Base-by-base conservation (phyloP, 2,888 invertebrate species). In the Pediacus dermestoides region DNA sequence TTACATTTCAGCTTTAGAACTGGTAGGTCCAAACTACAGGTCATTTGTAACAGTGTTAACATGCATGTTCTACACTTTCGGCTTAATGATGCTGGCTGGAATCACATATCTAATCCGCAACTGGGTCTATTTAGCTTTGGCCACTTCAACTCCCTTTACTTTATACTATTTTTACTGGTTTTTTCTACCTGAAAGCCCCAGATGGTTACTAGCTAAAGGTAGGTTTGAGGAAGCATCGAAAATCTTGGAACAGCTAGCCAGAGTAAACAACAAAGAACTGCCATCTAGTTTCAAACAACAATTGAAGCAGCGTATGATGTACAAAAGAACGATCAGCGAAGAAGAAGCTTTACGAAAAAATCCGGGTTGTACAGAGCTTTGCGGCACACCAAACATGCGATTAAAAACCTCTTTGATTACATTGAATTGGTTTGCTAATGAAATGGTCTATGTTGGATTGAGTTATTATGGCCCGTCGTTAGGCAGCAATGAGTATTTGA, bases 31-130 rank as follows among this genome's bases (percentile, higher is more conserved):
- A 10, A 88, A 85, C 59, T 91, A 91, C 67, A 77, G 93, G 51
- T 91, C 91, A 1, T 91, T 92, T 68, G 88, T 92, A 1, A 92
- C 92, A 0, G 88, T 93, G 3, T 82, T 93, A 82, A 91, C 91
- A 0, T 91, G 92, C 57, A 79, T 90, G 37, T 91, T 91, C 67
- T 93, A 92, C 66, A 91, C 91, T 1, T 74, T 88, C 50, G 91
- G 91, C 2, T 75, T 93, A 46, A 84, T 91, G 68, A 71, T 91
- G 61, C 70, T 93, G 31, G 83, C 92, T 0, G 80, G 81, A 11
- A 80, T 93, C n/a, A 88, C 91, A 2, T 92, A 89, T 64, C 69
- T 89, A 37, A 76, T 93, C 26, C 74, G 87, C 36, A 82, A 92
- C 64, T 94, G 93, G 93, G 79, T 86, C 44, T 74, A 77, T 16